phyloP scores from a whole-genome alignment of 2,113 vertebrate species.

The Grallaria varia region DNA sequence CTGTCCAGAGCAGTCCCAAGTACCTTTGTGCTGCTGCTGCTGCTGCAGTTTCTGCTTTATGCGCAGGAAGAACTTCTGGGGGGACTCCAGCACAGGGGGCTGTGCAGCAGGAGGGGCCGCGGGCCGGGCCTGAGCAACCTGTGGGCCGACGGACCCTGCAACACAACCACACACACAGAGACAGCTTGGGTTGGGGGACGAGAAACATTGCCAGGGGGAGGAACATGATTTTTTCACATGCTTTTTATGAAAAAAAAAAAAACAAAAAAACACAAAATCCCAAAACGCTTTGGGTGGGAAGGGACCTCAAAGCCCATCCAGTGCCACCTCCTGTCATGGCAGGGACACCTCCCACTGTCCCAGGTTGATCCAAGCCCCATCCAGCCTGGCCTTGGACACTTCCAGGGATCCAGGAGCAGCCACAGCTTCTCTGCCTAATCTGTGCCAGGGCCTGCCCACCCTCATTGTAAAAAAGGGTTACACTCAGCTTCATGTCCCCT shows the following conservation, averaged over 20 bases:
- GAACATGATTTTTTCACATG: fast-evolving
- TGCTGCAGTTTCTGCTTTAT: slow-evolving; percentile 40
- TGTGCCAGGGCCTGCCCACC: neutral
- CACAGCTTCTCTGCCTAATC: neutral
- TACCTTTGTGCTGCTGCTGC: slow-evolving; percentile 41
- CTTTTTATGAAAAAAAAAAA: neutral
- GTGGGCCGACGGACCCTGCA: neutral
- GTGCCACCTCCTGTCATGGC: fast-evolving
- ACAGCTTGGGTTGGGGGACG: neutral
- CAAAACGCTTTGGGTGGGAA: neutral
- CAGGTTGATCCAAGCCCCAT: neutral
- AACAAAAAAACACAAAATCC: too few species aligned
- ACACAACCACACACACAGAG: neutral
- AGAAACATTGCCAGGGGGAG: fast-evolving
- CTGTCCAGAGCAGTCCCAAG: neutral
- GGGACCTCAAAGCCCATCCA: fast-evolving
- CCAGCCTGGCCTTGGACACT: neutral
- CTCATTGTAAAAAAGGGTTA: neutral
- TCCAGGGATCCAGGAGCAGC: neutral
- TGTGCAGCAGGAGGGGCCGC: fast-evolving
- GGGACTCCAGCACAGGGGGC: neutral
- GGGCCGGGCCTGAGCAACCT: fast-evolving
- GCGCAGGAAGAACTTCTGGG: slow-evolving; percentile 58
- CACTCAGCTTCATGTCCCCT: neutral
- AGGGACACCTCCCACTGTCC: neutral